Evolutionary conservation across 1,140 invertebrate species (phyloP), one percentile per base, ranked within the genome.

Genomic region (Triops longicaudatus): DNA sequence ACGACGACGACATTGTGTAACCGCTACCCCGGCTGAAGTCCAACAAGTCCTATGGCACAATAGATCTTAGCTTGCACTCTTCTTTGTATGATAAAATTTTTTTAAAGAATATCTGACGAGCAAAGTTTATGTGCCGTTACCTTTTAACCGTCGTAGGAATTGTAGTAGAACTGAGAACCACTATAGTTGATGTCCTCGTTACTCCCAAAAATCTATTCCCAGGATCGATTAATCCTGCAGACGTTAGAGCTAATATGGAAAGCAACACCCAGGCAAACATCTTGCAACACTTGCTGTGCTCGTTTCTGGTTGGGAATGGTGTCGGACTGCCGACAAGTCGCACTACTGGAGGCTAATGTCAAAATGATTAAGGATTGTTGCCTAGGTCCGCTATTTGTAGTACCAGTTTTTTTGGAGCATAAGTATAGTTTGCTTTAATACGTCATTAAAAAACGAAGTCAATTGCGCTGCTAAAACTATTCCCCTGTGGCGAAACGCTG

Each of bases 1-100:
- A 26, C 74, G 26, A n/a, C 74, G 74, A 41, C 74, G 74, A 31
- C 74, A 75, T 17, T 17, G 14, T 26, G 37, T 44, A 28, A 44
- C 14, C 1, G 42, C 41, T 17, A 2, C 50, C 17, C 0, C 50
- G 22, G 10, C 50, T 6, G 44, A 1, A 63, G 50, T 63, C 50
- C 50, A 63, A 63, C 50, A 63, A 6, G 50, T 63, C 50, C 50
- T 63, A 37, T 37, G 31, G 7, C 31, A 7, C 2, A 22, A 63
- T 63, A 63, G 14, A 22, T 14, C 5, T 63, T 22, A 63, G 14
- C 6, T 63, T n/a, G n/a, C n/a, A n/a, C n/a, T 63, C 22, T 17
- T 63, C 6, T 9, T 63, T 63, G 6, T n/a, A 63, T 5, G 0
- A 14, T 22, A 17, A 63, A 63, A 63, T 63, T 63, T n/a, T n/a